These are phyloP conservation scores for Corythucha ciliata DNA, from an alignment of 2,888 invertebrate genomes.

Conservation along the genomic window DNA sequence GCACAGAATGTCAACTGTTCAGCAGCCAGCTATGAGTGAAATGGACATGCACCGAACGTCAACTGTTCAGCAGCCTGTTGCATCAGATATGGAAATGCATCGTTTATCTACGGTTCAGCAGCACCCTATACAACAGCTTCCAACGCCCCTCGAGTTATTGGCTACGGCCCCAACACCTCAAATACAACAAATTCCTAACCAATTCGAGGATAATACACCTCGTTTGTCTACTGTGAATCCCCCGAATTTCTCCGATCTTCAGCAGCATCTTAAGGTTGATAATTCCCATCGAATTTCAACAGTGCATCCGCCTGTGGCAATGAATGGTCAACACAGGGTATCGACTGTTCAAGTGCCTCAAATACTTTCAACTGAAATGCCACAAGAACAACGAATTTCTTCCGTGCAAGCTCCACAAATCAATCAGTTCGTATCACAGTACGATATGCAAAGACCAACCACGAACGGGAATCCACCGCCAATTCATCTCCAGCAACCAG, in stretches of 20 bases:
- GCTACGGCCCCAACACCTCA: too few species aligned
- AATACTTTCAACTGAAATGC: slow-evolving; percentile 1
- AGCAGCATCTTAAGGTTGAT: slow-evolving; percentile 43
- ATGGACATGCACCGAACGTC: background rate
- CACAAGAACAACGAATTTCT: slow-evolving; percentile 12
- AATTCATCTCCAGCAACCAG: slow-evolving; percentile 3
- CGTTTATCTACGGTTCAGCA: slow-evolving; percentile 6
- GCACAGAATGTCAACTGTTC: slow-evolving; percentile 24
- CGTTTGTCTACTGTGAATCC: slow-evolving; percentile 19
- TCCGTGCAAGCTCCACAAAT: too few species aligned
- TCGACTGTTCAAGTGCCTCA: slow-evolving; percentile 45
- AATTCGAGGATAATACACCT: slow-evolving; percentile 4
- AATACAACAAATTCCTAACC: too few species aligned
- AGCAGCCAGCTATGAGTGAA: slow-evolving; percentile 16
- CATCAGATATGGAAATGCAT: slow-evolving; percentile 3
- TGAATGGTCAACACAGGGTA: slow-evolving; percentile 44
- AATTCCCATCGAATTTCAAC: slow-evolving; percentile 41
- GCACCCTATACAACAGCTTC: background rate
- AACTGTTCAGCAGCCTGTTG: background rate
- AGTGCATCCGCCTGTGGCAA: slow-evolving; percentile 20
- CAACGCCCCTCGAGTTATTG: too few species aligned
- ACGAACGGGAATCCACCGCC: background rate
- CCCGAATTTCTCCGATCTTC: slow-evolving; percentile 38
- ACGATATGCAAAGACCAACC: too few species aligned
- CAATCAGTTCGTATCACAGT: too few species aligned